These are phyloP conservation scores for Acleris cristana DNA, from an alignment of 2,888 invertebrate species.

Conservation along the genomic window DNA sequence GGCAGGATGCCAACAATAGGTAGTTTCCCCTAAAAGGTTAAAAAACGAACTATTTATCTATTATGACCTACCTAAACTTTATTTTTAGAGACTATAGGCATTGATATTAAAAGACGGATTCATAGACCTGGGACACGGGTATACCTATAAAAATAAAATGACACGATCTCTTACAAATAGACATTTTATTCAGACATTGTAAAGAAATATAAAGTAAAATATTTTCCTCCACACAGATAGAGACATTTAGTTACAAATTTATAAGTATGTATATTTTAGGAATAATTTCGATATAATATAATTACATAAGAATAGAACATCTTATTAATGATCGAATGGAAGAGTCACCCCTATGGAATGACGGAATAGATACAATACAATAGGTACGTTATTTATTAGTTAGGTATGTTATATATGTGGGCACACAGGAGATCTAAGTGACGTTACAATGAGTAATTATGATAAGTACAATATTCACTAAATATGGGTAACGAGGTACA, in stretches of 20 bases:
- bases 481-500: slow-evolving; percentile 29
- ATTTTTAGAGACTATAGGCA: too few species aligned
- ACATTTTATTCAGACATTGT: slow-evolving; percentile 80
- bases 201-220: slow-evolving; percentile 78
- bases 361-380: slow-evolving; percentile 17
- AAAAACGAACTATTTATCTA: too few species aligned
- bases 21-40: too few species aligned
- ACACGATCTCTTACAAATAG: slow-evolving; percentile 66
- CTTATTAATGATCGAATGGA: slow-evolving; percentile 23
- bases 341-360: slow-evolving; percentile 27
- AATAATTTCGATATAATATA: slow-evolving; percentile 74
- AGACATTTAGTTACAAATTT: slow-evolving; percentile 75
- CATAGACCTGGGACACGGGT: background rate
- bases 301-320: slow-evolving; percentile 34
- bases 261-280: slow-evolving; percentile 67
- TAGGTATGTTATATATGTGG: slow-evolving; percentile 9
- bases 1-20: too few species aligned
- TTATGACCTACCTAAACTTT: too few species aligned
- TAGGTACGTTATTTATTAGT: slow-evolving; percentile 19
- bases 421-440: slow-evolving; percentile 18
- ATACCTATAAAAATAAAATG: slow-evolving; percentile 51
- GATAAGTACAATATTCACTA: slow-evolving; percentile 24
- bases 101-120: too few species aligned
- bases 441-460: slow-evolving; percentile 7
- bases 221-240: slow-evolving; percentile 68